A percentile compares a stretch with the other conserved stretches of the same genome.
Conservation (phyloP, 2,888 invertebrate genomes). For the Dasysyrphus albostriatus region DNA sequence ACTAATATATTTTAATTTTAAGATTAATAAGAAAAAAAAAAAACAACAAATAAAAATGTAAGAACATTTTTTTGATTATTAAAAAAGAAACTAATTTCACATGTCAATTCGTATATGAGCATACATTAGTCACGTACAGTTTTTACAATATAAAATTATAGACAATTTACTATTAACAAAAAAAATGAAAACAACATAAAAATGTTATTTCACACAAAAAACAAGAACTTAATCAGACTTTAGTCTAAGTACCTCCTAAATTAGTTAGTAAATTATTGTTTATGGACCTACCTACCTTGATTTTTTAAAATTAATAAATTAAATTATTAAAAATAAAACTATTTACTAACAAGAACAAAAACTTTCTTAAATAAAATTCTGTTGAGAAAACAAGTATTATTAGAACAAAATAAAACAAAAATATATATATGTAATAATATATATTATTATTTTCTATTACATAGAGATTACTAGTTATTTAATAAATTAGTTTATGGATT, state of each 20-base stretch:
- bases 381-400: conserved; percentile 34
- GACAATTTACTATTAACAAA: conserved; percentile 34
- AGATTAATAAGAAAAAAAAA: conserved; percentile 26
- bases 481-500: conserved; percentile 61
- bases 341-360: conserved; percentile 27
- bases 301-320: conserved; percentile 30
- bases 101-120: conserved; percentile 66
- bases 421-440: not conserved
- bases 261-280: conserved; percentile 66
- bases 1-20: conserved; percentile 26
- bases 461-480: conserved; percentile 61
- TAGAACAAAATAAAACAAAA: conserved; percentile 16
- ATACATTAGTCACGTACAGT: conserved; percentile 52
- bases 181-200: conserved; percentile 18
- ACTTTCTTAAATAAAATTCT: conserved; percentile 25
- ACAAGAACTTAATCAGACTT: conserved; percentile 48
- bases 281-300: conserved; percentile 36
- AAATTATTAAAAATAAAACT: conserved; percentile 38
- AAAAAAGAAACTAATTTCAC: conserved; percentile 50
- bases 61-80: conserved; percentile 36
- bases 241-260: conserved; percentile 64
- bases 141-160: conserved; percentile 35
- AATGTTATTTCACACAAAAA: conserved; percentile 42
- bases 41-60: conserved; percentile 13
- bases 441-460: conserved; percentile 42